Evolutionary conservation across 2,888 invertebrate species (phyloP), one percentile per base, ranked within the genome.

Genomic region (Aphodius granarius): DNA sequence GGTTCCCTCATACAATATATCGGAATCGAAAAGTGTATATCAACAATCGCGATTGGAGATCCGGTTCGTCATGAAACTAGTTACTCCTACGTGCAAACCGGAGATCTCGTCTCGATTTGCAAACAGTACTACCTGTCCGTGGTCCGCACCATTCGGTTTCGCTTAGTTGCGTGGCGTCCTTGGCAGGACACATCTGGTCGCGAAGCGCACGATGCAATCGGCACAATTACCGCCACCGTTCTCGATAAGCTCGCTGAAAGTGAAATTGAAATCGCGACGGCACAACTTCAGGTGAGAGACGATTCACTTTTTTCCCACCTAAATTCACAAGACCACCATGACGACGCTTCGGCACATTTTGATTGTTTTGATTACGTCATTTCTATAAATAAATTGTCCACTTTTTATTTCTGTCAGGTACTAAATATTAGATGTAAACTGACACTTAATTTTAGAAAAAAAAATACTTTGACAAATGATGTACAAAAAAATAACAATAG

Each of bases 11-110:
- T 43, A 43, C 4, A 43, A 43, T 43, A 43, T 43, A 43, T 43
- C 43, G 43, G 43, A 43, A 43, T 43, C 3, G 43, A 9, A 43
- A 43, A 9, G 43, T 43, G 43, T 43, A 13, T 43, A 43, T 2
- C 43, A 3, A 13, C 43, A 43, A 43, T 43, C 43, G 13, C 43
- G 1, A 3, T 3, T 43, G 43, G 43, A 72, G 72, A 75, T 75
- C 75, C 75, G 75, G 75, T 75, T 75, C 68, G 68, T 21, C 68
- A 20, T 22, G 68, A 68, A 68, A 68, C 68, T 68, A 68, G 68
- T 68, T 68, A 65, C 75, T 75, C 72, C 75, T 66, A 75, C 75
- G 63, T 68, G 68, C 22, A n/a, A 22, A 20, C 68, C 16, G 66
- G 19, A 20, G 68, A 19, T 68, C 20, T 20, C 21, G 68, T 43